Evolutionary conservation across 2,888 invertebrate genomes (phyloP).

Genomic region (Amphimallon solstitiale): DNA sequence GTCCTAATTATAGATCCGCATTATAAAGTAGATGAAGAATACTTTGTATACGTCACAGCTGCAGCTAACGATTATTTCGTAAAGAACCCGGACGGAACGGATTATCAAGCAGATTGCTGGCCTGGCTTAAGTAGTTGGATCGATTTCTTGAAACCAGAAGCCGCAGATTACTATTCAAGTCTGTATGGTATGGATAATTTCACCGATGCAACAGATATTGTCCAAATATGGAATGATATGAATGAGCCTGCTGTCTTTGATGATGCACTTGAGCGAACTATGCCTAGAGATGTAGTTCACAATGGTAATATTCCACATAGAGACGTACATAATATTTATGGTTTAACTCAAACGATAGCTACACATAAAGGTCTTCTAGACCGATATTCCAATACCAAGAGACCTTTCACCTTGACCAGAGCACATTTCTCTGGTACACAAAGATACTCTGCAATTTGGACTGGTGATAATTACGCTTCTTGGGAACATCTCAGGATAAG

Average conservation of each 20-base stretch:
- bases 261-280: constrained; percentile 95
- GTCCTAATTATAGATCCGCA: constrained; percentile 97
- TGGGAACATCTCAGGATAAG: constrained; percentile 88
- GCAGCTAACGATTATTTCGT: constrained; percentile 81
- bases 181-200: constrained; percentile 64
- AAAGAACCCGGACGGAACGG: constrained; percentile 85
- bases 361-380: constrained; percentile 70
- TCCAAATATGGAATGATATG: constrained; percentile 99
- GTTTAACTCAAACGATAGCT: constrained; percentile 71
- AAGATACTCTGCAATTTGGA: constrained; percentile 90
- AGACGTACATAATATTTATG: constrained; percentile 95
- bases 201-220: constrained; percentile 77
- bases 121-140: constrained; percentile 59
- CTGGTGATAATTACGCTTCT: constrained; percentile 92
- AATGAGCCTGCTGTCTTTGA: constrained; percentile 98
- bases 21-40: constrained; percentile 88
- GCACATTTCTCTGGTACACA: constrained; percentile 92
- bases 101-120: constrained; percentile 77
- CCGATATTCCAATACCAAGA: constrained; percentile 71
- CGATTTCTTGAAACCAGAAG: constrained; percentile 90
- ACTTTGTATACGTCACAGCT: constrained; percentile 87
- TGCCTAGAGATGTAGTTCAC: constrained; percentile 74
- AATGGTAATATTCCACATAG: constrained; percentile 80
- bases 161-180: constrained; percentile 81
- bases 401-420: constrained; percentile 90